These are phyloP conservation scores for Amphiprion ocellaris DNA, from an alignment of 2,113 vertebrate species.

Conservation along the genomic window DNA sequence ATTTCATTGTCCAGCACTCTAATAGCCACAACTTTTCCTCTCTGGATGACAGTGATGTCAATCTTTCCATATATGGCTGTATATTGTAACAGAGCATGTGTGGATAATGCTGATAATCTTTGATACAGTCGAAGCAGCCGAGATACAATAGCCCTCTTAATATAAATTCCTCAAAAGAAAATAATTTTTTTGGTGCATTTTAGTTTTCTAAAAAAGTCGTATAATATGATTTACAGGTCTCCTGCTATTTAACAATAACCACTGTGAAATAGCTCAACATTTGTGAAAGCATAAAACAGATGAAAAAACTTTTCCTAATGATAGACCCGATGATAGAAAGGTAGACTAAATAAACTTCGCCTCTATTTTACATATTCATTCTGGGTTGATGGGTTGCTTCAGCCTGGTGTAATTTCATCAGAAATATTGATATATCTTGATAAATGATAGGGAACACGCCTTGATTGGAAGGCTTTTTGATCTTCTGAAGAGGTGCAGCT, in stretches of 20 bases:
- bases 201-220: too few relatives aligned
- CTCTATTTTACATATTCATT: neutral
- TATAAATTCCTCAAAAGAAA: too few relatives aligned
- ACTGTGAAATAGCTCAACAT: too few relatives aligned
- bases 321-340: too few relatives aligned
- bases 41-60: neutral
- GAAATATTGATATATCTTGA: conserved; percentile 51
- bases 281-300: too few relatives aligned
- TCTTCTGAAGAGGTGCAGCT: conserved; percentile 63
- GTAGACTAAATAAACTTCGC: neutral
- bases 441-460: conserved; percentile 51
- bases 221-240: too few relatives aligned
- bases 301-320: neutral
- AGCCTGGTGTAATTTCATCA: conserved; percentile 41
- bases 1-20: neutral
- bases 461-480: conserved; percentile 70
- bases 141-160: too few relatives aligned
- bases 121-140: too few relatives aligned
- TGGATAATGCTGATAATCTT: neutral
- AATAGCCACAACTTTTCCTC: neutral
- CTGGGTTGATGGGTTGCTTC: conserved; percentile 18
- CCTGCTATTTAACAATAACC: too few relatives aligned
- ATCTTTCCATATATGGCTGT: neutral
- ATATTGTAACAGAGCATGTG: neutral
- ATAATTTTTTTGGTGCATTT: too few relatives aligned